A percentile compares a stretch with the other conserved stretches of the same genome.
These are phyloP conservation scores for Uloborus diversus DNA, from an alignment of 1,140 invertebrate species.

Conservation along the genomic window DNA sequence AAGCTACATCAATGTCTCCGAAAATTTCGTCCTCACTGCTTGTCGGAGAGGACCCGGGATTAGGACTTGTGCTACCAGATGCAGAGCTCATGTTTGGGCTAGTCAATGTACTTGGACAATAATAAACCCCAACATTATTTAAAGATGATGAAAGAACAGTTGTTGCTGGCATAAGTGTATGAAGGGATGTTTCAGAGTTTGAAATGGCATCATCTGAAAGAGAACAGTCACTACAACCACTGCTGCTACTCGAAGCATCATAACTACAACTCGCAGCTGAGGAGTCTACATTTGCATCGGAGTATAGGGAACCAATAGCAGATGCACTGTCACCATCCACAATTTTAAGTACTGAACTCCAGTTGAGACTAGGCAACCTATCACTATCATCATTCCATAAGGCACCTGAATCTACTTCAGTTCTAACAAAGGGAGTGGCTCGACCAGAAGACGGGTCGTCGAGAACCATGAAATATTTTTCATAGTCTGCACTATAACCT, in stretches of 20 bases:
- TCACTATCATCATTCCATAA: conserved; percentile 74
- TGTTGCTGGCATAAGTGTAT: conserved; percentile 51
- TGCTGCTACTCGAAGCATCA: conserved; percentile 11
- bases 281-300: background rate
- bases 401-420: conserved; percentile 57
- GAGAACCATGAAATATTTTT: conserved; percentile 58
- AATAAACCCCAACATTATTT: background rate
- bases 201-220: conserved; percentile 21
- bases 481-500: conserved; percentile 42
- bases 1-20: conserved; percentile 63
- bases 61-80: conserved; percentile 35
- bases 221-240: conserved; percentile 33
- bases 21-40: conserved; percentile 63
- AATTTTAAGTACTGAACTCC: conserved; percentile 86
- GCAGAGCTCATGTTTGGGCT: conserved; percentile 18
- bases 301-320: background rate
- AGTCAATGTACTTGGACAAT: background rate
- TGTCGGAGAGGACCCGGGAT: conserved; percentile 38
- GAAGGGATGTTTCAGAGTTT: conserved; percentile 28
- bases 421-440: conserved; percentile 60
- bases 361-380: conserved; percentile 76
- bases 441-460: conserved; percentile 57
- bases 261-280: background rate
- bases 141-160: background rate
- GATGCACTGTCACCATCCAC: conserved; percentile 76